A percentile compares a stretch with the other conserved stretches of the same genome.
Evolutionary conservation across 1,140 invertebrate genomes (phyloP).

Genomic region (Euschistus heros): DNA sequence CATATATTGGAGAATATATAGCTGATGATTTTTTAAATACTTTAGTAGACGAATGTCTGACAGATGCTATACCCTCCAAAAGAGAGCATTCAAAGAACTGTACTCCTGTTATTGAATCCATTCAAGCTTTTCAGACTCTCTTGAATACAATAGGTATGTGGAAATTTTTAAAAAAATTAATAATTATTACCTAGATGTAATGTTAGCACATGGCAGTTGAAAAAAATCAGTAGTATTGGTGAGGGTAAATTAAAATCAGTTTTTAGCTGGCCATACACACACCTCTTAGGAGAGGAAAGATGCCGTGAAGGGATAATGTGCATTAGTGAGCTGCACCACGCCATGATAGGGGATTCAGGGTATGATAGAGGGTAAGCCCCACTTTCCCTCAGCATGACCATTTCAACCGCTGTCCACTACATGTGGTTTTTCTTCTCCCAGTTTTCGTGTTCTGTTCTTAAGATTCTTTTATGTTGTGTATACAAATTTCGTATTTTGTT

Average conservation of each 20-base stretch:
- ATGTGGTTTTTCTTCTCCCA: too few relatives aligned
- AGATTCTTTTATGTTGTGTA: too few relatives aligned
- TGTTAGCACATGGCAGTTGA: neutral
- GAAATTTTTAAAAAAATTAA: neutral
- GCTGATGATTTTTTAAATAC: conserved; percentile 49
- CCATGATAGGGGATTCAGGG: too few relatives aligned
- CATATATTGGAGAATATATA: conserved; percentile 48
- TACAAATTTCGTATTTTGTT: too few relatives aligned
- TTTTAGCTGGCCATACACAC: neutral
- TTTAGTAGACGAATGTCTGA: conserved; percentile 62
- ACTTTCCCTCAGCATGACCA: too few relatives aligned
- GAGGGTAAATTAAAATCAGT: neutral
- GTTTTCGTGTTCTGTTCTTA: too few relatives aligned
- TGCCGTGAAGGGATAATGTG: too few relatives aligned
- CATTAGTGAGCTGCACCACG: too few relatives aligned
- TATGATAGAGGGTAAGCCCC: too few relatives aligned
- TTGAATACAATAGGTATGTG: conserved; percentile 43
- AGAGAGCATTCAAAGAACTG: conserved; percentile 57
- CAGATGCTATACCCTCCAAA: conserved; percentile 61
- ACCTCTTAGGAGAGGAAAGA: neutral
- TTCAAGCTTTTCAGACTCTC: conserved; percentile 53
- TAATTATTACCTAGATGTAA: neutral
- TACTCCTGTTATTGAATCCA: conserved; percentile 47
- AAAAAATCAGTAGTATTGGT: neutral
- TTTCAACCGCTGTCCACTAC: too few relatives aligned